Conservation (phyloP, 2,113 vertebrate species). For the Erpornis zantholeuca region DNA sequence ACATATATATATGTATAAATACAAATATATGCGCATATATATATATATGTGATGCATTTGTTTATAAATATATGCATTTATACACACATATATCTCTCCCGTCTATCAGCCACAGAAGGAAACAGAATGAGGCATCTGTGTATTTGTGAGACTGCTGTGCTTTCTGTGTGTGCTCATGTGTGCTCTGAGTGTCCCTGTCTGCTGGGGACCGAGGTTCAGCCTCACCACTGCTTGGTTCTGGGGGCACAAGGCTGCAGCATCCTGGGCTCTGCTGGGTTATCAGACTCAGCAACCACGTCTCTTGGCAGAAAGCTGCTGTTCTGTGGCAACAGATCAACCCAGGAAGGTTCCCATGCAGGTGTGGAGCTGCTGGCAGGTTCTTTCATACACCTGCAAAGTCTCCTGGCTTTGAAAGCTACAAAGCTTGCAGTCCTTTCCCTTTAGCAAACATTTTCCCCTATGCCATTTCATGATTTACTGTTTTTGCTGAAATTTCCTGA, state of each 20-base stretch:
- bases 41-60: neutral
- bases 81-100: neutral
- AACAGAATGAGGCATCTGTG: neutral
- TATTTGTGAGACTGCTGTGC: neutral
- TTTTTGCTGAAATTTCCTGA: neutral
- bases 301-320: neutral
- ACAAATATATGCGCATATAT: neutral
- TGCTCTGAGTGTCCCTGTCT: no score
- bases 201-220: neutral
- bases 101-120: neutral
- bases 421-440: neutral
- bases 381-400: neutral
- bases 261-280: rapidly evolving
- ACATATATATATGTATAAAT: no score
- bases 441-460: neutral
- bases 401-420: neutral
- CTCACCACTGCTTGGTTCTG: neutral
- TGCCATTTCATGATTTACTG: neutral
- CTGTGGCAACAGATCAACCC: neutral
- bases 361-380: neutral
- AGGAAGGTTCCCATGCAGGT: neutral
- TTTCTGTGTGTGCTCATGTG: neutral
- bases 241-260: neutral
- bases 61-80: neutral
- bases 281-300: neutral